Evolutionary conservation across 2,888 invertebrate genomes (phyloP), one percentile per base, ranked within the genome.

Genomic region (Cerceris ruficornis): DNA sequence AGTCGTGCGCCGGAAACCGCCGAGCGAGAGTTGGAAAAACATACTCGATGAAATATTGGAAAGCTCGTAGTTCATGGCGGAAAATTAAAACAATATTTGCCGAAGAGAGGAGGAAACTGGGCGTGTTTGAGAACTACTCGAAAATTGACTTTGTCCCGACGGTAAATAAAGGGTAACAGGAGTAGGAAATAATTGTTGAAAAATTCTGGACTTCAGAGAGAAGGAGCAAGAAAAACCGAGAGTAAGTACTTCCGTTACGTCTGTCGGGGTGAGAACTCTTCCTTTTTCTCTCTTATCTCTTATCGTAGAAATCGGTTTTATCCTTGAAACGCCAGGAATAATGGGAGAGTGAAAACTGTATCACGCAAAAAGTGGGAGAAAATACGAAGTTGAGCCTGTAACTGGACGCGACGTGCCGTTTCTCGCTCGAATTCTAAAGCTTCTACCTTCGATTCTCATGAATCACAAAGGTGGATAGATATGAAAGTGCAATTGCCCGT

Each of bases 401-500:
- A 50, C 50, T 28, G n/a, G 13, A 50, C 6, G 5, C n/a, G 49
- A 39, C 1, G 17, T 6, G 69, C 43, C 28, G 78, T 68, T n/a
- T 69, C 61, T n/a, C 66, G 74, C 72, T 79, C 60, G 71, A 75
- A 79, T 80, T 75, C 69, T 57, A 59, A 80, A 72, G 75, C 59
- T 69, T 52, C 60, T n/a, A 66, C 46, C 65, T 41, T 66, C 60
- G 41, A 43, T 64, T 69, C 78, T 69, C 78, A 73, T 80, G 80
- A 74, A 80, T 80, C 80, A 64, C 78, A 80, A 80, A 80, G 78
- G 49, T 61, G 41, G 68, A 57, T 74, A 64, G 74, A 80, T 80
- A 80, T 73, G 80, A 72, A 80, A 80, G 75, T 73, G 78, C 79
- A 73, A 79, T 79, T 79, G 78, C 72, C 67, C 69, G 72, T 72